Evolutionary conservation across 2,888 invertebrate genomes (phyloP).

Genomic region (Heliothis peltigera): DNA sequence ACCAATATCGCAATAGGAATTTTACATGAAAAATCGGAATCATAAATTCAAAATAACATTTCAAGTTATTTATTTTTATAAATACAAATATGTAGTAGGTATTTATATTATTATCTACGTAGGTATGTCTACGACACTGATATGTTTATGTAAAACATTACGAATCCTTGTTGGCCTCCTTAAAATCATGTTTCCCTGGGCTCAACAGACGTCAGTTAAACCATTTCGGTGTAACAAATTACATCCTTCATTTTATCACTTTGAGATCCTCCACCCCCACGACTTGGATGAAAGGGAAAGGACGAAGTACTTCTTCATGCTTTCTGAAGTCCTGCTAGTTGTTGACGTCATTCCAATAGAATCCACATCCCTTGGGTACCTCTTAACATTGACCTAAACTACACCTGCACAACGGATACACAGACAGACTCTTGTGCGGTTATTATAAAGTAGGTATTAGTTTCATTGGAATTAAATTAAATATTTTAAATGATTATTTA

Average conservation of each 20-base stretch:
- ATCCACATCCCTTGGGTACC: constrained; percentile 88
- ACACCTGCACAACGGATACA: constrained; percentile 46
- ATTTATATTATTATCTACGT: background rate
- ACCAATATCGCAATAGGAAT: too few relatives aligned
- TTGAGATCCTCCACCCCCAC: constrained; percentile 52
- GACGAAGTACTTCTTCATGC: constrained; percentile 71
- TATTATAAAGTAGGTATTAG: background rate
- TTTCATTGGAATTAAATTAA: background rate
- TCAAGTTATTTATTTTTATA: too few relatives aligned
- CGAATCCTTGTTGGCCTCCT: constrained; percentile 48
- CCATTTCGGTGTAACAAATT: constrained; percentile 79
- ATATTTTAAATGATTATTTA: background rate
- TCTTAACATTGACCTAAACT: constrained; percentile 72
- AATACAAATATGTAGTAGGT: too few relatives aligned
- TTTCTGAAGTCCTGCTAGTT: constrained; percentile 87
- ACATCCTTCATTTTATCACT: constrained; percentile 54
- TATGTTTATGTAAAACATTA: constrained; percentile 8
- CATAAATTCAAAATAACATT: too few relatives aligned
- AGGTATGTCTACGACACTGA: background rate
- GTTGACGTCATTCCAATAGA: constrained; percentile 90
- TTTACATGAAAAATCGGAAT: too few relatives aligned
- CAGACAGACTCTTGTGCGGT: background rate
- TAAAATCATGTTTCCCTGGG: constrained; percentile 69
- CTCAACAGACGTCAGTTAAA: constrained; percentile 75
- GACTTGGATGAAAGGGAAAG: constrained; percentile 71